These are phyloP conservation scores for Empidonax alnorum DNA, from an alignment of 2,113 vertebrate genomes.

Conservation along the genomic window DNA sequence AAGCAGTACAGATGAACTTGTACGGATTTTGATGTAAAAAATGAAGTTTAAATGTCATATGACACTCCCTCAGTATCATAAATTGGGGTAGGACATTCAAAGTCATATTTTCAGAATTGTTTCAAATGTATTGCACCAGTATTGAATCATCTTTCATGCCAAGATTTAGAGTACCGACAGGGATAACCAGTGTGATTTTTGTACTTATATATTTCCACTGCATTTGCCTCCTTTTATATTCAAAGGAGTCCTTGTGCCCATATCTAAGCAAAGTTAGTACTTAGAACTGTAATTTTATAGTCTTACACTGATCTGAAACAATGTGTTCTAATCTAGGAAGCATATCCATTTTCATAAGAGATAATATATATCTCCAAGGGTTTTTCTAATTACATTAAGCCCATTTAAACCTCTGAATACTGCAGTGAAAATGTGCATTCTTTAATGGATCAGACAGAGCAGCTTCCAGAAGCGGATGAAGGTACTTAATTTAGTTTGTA, in stretches of 20 bases:
- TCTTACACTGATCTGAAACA: neutral
- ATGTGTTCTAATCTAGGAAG: constrained; percentile 18
- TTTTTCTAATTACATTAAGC: constrained; percentile 45
- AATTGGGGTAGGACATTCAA: neutral
- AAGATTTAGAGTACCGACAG: neutral
- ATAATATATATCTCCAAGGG: constrained; percentile 11
- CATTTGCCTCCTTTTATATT: neutral
- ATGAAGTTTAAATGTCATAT: neutral
- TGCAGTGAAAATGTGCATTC: constrained; percentile 9
- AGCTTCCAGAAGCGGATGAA: constrained; percentile 22
- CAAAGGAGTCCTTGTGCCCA: neutral
- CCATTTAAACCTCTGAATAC: constrained; percentile 38
- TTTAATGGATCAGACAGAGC: neutral
- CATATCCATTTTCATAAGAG: constrained; percentile 36
- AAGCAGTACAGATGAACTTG: neutral
- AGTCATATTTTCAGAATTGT: neutral
- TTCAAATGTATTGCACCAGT: neutral
- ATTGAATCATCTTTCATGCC: neutral
- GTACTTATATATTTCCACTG: rapidly evolving
- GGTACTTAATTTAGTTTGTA: constrained; percentile 36
- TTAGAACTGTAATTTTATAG: neutral
- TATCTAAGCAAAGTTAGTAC: neutral
- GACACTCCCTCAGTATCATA: neutral
- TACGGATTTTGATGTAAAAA: neutral
- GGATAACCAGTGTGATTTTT: neutral